Base-by-base conservation (phyloP, 2,113 vertebrate species). In the Hassar affinis region DNA sequence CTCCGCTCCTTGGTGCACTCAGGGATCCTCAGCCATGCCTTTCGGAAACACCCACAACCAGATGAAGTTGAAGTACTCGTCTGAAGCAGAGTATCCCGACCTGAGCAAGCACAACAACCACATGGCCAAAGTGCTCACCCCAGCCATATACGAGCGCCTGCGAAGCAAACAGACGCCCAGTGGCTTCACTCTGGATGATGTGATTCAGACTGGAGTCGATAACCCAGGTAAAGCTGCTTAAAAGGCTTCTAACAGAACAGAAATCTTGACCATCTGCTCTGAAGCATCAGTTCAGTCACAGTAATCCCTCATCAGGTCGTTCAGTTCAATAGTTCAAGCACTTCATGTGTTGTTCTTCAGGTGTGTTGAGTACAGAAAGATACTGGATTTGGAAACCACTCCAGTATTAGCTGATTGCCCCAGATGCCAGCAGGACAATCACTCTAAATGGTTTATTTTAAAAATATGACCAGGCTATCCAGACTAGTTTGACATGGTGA, bases 11-110 rank as follows among this genome's bases (percentile, higher is more conserved):
- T 42, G 9, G 25, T 47, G 14, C 25, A 4, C n/a, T 47, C 79
- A 82, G 79, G 5, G 12, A 72, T 54, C 68, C 25, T 45, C 93
- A 92, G 89, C 86, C 93, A 99, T 99, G 97, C 97, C 97, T 79
- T 99, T 99, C 92, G 95, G 97, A 86, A 98, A 97, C 92, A 96
- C 94, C 83, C 98, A 98, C 94, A 98, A 98, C 90, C 75, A 93
- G 74, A 2, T 94, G 91, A 98, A 99, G 94, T 89, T 95, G 93
- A 96, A 96, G 57, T 90, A 86, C 88, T 9, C 85, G 0, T 86
- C 91, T 0, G 94, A 91, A 0, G 92, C 96, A 3, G 98, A 99
- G 91, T 98, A 88, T 87, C 97, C 97, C 0, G 97, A 99, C 92
- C 93, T 99, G 87, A 95, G 91, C 87, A 38, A 79, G 84, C 98